These are phyloP conservation scores for Heliconius cydno DNA, from an alignment of 2,888 invertebrate genomes.

Conservation along the genomic window DNA sequence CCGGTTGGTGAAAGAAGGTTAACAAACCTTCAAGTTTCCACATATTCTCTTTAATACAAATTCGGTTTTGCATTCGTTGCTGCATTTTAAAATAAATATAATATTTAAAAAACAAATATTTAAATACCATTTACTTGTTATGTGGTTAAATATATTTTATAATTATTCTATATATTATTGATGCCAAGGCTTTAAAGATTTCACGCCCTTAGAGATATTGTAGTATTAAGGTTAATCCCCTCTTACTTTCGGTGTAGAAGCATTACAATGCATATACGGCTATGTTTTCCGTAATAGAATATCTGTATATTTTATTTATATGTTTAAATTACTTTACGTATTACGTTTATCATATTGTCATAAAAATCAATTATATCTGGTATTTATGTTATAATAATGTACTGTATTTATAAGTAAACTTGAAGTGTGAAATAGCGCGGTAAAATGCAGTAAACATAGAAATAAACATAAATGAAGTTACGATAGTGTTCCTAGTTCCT, in stretches of 20 bases:
- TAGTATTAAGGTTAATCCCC: slow-evolving; percentile 39
- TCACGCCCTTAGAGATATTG: slow-evolving; percentile 31
- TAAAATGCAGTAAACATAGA: slow-evolving; percentile 18
- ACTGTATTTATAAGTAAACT: background rate
- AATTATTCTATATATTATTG: slow-evolving; percentile 4
- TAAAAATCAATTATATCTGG: background rate
- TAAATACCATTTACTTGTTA: background rate
- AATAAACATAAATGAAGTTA: slow-evolving; percentile 12
- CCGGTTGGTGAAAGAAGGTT: too few species aligned
- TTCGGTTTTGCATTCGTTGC: background rate
- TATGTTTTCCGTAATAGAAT: slow-evolving; percentile 13
- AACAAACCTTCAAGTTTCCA: too few species aligned
- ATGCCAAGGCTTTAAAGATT: slow-evolving; percentile 31
- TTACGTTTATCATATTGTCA: background rate
- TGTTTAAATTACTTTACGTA: background rate
- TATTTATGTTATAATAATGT: background rate
- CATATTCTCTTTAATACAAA: background rate
- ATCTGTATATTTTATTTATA: background rate
- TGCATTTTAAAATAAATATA: background rate
- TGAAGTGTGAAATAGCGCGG: slow-evolving; percentile 1
- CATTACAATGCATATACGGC: slow-evolving; percentile 28
- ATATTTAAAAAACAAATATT: background rate
- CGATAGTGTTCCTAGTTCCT: slow-evolving; percentile 13
- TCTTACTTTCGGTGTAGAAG: slow-evolving; percentile 33
- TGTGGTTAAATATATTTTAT: background rate